Evolutionary conservation across 2,888 invertebrate genomes (phyloP).

Genomic region (Andrena haemorrhoa): DNA sequence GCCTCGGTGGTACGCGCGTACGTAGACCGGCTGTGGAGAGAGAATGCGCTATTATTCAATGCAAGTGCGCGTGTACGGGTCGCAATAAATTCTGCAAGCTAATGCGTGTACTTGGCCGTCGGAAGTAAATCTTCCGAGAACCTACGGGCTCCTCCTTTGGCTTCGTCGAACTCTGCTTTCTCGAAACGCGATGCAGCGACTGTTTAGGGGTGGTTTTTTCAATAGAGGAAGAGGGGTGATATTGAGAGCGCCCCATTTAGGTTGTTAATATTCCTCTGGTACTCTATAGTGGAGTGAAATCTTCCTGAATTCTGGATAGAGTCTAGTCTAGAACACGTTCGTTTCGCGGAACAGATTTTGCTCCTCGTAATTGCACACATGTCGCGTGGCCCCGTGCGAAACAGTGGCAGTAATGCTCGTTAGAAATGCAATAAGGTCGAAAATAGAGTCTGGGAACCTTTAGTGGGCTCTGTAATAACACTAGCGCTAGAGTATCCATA

Average conservation of each 20-base stretch:
- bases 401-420: slow-evolving; percentile 18
- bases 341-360: slow-evolving; percentile 10
- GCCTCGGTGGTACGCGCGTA: slow-evolving; percentile 34
- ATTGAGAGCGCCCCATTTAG: not conserved
- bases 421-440: slow-evolving; percentile 40
- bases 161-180: slow-evolving; percentile 36
- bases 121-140: slow-evolving; percentile 57
- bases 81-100: slow-evolving; percentile 60
- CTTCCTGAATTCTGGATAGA: too few species aligned
- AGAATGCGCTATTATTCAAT: slow-evolving; percentile 55
- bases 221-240: not conserved
- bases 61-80: slow-evolving; percentile 41
- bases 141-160: slow-evolving; percentile 39
- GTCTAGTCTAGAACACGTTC: not conserved
- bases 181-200: slow-evolving; percentile 16
- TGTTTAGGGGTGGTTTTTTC: not conserved
- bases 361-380: not conserved
- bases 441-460: slow-evolving; percentile 12
- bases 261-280: not conserved
- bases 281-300: too few species aligned
- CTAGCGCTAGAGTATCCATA: not conserved
- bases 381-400: not conserved
- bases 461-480: not conserved
- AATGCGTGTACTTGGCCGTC: slow-evolving; percentile 58
- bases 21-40: not conserved